phyloP scores from a whole-genome alignment of 1,140 invertebrate species.

The Rhopalosiphum padi region DNA sequence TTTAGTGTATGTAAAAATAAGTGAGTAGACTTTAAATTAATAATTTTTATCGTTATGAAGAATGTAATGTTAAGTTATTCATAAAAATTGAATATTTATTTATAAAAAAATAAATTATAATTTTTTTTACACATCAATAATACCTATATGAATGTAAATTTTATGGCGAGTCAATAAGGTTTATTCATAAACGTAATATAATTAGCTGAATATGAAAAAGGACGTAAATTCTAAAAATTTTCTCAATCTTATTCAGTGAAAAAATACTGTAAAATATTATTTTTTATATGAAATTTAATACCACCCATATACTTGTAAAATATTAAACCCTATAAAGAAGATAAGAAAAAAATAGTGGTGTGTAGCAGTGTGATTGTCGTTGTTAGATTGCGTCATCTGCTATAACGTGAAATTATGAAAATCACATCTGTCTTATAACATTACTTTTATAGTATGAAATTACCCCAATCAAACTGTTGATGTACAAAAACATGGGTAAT shows the following conservation, averaged over 20 bases:
- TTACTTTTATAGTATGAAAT: slow-evolving; percentile 21
- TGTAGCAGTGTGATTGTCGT: not conserved
- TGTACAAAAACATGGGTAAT: not conserved
- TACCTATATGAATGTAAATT: not conserved
- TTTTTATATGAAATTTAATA: not conserved
- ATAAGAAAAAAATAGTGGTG: not conserved
- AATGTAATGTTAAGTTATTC: not conserved
- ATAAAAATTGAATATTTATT: not conserved
- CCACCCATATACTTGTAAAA: not conserved
- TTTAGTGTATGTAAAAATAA: not conserved
- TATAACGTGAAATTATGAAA: slow-evolving; percentile 41
- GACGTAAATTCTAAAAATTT: not conserved
- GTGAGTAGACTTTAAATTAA: not conserved
- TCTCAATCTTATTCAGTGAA: not conserved
- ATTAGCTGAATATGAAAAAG: not conserved
- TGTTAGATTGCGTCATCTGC: not conserved
- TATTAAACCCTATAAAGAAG: not conserved
- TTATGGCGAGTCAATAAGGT: not conserved
- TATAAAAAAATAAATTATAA: not conserved
- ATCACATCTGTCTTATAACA: slow-evolving; percentile 6
- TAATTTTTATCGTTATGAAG: not conserved
- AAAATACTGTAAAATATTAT: not conserved
- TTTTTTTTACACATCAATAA: not conserved
- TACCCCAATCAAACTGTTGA: slow-evolving; percentile 28
- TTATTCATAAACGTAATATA: not conserved